phyloP scores from a whole-genome alignment of 2,113 vertebrate species.

The Okapia johnstoni region DNA sequence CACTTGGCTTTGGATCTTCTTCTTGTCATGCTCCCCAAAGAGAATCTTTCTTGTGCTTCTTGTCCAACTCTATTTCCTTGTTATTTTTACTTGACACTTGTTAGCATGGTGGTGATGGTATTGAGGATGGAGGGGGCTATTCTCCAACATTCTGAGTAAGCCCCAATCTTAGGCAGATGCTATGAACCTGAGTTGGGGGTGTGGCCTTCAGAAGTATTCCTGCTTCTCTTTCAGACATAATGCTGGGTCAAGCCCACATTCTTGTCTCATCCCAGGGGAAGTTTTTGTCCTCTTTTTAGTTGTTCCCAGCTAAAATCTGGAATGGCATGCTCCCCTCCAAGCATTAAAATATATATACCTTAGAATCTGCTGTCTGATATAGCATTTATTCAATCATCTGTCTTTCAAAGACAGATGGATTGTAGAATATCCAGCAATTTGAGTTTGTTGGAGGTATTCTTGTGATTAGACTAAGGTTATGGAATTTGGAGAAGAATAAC shows the following conservation, averaged over 20 bases:
- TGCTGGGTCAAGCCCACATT: not conserved
- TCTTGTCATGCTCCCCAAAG: not conserved
- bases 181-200: not conserved
- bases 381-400: too few species aligned
- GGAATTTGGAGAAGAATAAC: not conserved
- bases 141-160: not conserved
- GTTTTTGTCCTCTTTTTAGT: not conserved
- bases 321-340: too few species aligned
- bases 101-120: not conserved
- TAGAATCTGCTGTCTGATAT: too few species aligned
- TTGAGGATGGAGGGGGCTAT: not conserved
- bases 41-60: not conserved
- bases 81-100: not conserved
- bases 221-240: not conserved
- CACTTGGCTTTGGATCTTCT: not conserved
- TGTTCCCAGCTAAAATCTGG: not conserved
- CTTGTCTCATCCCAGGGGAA: not conserved
- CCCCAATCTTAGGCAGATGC: not conserved
- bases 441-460: not conserved
- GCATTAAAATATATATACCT: too few species aligned
- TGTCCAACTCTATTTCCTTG: not conserved
- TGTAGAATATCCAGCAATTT: not conserved
- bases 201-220: not conserved
- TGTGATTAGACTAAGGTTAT: not conserved
- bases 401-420: constrained; percentile 2